Evolutionary conservation across 2,888 invertebrate genomes (phyloP).

Genomic region (Chironomus tentans): DNA sequence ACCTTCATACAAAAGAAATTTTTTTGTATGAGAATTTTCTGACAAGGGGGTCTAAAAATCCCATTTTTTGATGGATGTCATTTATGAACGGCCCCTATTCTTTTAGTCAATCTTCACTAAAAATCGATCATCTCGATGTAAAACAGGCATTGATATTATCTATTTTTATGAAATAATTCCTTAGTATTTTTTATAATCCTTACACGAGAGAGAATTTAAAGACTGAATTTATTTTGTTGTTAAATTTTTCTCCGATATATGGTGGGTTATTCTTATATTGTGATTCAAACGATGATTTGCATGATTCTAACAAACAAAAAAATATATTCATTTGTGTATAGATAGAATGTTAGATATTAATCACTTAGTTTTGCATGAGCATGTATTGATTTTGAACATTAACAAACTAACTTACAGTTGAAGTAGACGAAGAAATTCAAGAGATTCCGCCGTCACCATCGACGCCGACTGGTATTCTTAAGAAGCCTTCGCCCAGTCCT

Average conservation of each 20-base stretch:
- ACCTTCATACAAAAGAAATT: too few species aligned
- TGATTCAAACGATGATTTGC: neutral
- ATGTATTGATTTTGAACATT: neutral
- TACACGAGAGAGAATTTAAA: neutral
- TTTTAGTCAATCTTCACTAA: neutral
- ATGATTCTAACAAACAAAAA: neutral
- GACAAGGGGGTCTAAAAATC: too few species aligned
- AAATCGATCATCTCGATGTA: neutral
- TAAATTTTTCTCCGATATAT: neutral
- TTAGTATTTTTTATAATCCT: neutral
- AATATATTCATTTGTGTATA: neutral
- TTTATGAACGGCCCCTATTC: too few species aligned
- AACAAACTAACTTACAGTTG: conserved; percentile 7
- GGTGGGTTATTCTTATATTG: neutral
- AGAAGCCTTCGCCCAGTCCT: neutral
- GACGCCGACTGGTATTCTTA: conserved; percentile 17
- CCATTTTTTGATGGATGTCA: too few species aligned
- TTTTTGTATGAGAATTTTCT: too few species aligned
- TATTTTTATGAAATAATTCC: neutral
- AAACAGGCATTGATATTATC: too few species aligned
- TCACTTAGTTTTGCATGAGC: conserved; percentile 7
- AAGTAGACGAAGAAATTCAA: neutral
- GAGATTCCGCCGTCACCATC: neutral
- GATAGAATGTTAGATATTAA: too few species aligned
- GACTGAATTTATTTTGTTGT: neutral